A percentile compares a stretch with the other conserved stretches of the same genome.
These are phyloP conservation scores for Spongia lamella DNA, from an alignment of 37 sponge, comb jelly and placozoan species.

Conservation along the genomic window DNA sequence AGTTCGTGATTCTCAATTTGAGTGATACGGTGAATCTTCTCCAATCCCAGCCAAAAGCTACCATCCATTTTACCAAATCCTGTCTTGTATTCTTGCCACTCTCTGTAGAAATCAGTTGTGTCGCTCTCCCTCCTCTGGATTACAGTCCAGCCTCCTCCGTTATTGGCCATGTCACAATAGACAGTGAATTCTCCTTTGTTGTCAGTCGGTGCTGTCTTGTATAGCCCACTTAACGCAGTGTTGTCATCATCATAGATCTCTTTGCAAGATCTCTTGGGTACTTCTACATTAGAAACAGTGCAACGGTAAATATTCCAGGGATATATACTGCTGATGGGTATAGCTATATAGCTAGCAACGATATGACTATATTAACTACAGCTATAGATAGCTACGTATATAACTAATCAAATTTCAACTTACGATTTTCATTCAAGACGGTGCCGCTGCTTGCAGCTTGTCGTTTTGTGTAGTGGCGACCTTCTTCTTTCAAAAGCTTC, in stretches of 20 bases:
- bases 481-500: too few species aligned
- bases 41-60: conserved; percentile 68
- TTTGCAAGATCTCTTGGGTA: conserved; percentile 51
- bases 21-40: conserved; percentile 51
- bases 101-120: conserved; percentile 28
- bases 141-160: conserved; percentile 67
- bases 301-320: background rate
- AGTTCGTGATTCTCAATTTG: background rate
- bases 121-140: conserved; percentile 47
- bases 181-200: conserved; percentile 29
- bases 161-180: conserved; percentile 60
- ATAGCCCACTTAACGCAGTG: conserved; percentile 37
- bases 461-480: too few species aligned
- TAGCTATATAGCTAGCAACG: too few species aligned
- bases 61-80: conserved; percentile 56
- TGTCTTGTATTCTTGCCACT: conserved; percentile 33
- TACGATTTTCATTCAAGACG: too few species aligned
- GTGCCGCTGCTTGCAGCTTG: too few species aligned
- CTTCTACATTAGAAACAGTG: conserved; percentile 36
- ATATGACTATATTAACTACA: too few species aligned
- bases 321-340: too few species aligned
- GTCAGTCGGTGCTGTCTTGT: conserved; percentile 30
- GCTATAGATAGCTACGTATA: too few species aligned
- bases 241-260: conserved; percentile 39
- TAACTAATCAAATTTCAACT: background rate